phyloP scores from a whole-genome alignment of 2,797 vertebrate genomes.

The Hapalemur alaotrensis region DNA sequence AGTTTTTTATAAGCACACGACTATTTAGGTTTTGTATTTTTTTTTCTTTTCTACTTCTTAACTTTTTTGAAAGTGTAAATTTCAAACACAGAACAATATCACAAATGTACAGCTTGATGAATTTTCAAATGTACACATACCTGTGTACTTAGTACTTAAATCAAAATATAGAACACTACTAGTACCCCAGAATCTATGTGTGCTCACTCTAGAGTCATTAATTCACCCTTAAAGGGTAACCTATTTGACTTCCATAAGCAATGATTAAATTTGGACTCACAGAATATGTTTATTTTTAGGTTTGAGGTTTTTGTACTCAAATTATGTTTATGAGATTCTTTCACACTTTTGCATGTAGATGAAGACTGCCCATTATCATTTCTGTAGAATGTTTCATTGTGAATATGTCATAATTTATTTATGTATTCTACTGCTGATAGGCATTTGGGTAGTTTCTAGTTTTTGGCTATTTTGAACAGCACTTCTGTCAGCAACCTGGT shows the following conservation, averaged over 20 bases:
- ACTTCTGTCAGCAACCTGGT: neutral
- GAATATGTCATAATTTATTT: neutral
- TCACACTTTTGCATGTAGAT: neutral
- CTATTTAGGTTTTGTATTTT: neutral
- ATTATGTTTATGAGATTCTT: neutral
- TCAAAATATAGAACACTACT: neutral
- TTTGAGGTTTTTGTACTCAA: neutral
- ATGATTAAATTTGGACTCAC: neutral
- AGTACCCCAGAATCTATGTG: neutral
- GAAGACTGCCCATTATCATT: neutral
- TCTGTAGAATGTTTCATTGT: neutral
- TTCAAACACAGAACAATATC: neutral
- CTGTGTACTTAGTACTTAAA: neutral
- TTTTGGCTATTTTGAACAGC: constrained; percentile 20
- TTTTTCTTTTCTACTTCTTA: neutral
- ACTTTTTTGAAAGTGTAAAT: neutral
- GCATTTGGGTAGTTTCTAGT: neutral
- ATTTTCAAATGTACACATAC: neutral
- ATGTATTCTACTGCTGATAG: neutral
- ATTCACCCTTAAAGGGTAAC: neutral
- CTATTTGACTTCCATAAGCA: neutral
- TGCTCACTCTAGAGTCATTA: neutral
- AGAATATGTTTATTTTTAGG: neutral
- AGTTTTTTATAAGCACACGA: neutral
- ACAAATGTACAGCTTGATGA: neutral